Base-by-base conservation (phyloP, 2,113 vertebrate species). In the Oenanthe oenanthe region DNA sequence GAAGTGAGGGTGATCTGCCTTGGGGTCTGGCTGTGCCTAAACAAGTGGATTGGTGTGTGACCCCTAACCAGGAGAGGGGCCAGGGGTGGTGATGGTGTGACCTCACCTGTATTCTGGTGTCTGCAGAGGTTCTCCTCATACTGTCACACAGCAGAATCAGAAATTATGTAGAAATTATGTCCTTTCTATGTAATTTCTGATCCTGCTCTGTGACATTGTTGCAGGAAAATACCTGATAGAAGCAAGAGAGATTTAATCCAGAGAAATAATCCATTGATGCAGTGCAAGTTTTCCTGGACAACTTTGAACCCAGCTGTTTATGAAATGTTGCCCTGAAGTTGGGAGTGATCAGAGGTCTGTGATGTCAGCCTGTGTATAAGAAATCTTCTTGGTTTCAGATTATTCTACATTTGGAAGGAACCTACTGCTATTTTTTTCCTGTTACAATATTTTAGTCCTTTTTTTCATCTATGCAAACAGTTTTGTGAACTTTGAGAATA, bases 401-500 rank as follows among this genome's bases (percentile, higher is more conserved):
- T 86, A 24, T 84, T 75, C 40, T 67, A 29, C 9, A 7, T 14
- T 11, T 80, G 12, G 47, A 81, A 85, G 45, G 21, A 74, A 19
- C 9, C 17, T 76, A 31, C 40, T 81, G 38, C 7, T 43, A 7
- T 60, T 72, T 57, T 84, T 4, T 4, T 3, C 4, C 42, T 47
- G 4, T 61, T 88, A 75, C 28, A 65, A 24, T 36, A 10, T 88
- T 60, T 74, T 36, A 68, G 38, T 61, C 28, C 25, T 75, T 95
- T 36, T 36, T 85, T 76, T 87, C 47, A 36, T 63, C 78, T 92
- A 71, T 72, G 63, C 78, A 93, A 96, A 80, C 71, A 78, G 43
- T 71, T 92, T 74, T 79, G 57, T 97, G 97, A 97, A 96, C 97
- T 97, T 97, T 96, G 68, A 94, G 72, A 80, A 75, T 18, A 67